Conservation (phyloP, 2,113 vertebrate genomes). For the Tachycineta bicolor region DNA sequence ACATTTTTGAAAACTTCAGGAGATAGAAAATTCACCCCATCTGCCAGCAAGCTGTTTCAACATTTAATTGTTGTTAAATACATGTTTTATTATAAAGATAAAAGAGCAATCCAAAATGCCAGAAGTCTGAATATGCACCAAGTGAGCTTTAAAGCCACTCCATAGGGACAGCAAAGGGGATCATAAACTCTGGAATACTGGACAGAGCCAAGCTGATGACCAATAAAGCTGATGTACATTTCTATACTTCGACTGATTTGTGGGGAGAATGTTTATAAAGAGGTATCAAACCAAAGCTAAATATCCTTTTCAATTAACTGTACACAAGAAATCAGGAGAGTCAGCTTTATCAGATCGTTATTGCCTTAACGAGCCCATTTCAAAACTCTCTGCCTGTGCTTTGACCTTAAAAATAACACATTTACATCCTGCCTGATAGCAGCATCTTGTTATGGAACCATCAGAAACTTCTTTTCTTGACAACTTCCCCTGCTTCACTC, state of each 20-base stretch:
- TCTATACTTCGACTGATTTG: background rate
- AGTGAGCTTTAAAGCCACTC: background rate
- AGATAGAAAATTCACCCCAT: constrained; percentile 16
- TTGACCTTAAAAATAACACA: background rate
- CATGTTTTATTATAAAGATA: constrained; percentile 36
- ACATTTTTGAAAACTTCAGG: constrained; percentile 40
- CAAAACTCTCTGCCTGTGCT: background rate
- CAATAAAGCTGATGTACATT: background rate
- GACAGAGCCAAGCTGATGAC: background rate
- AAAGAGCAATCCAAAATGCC: constrained; percentile 34
- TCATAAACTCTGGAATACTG: background rate
- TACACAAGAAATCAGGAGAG: background rate
- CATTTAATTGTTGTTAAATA: constrained; percentile 53
- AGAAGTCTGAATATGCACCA: background rate
- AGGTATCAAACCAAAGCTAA: background rate
- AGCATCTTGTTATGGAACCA: background rate
- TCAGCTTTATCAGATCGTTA: background rate
- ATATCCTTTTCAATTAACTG: background rate
- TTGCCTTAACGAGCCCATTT: background rate
- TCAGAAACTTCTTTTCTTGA: background rate
- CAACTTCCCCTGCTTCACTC: background rate
- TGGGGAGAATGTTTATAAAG: background rate
- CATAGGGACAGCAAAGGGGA: background rate
- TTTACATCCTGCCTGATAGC: background rate
- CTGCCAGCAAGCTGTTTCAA: constrained; percentile 48